Conservation (phyloP, 2,888 invertebrate species). For the Melanargia galathea region DNA sequence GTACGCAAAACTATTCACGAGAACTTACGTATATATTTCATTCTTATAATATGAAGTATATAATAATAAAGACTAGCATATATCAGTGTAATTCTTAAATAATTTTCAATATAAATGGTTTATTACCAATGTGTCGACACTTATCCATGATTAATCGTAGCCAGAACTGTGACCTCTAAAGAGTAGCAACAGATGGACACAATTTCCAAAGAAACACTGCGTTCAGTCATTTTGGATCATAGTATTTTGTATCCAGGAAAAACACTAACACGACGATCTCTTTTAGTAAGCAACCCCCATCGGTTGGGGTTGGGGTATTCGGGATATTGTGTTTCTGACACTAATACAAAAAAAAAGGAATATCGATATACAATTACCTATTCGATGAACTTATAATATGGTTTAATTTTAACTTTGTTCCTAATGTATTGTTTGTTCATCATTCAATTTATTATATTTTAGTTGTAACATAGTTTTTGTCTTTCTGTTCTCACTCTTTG, state of each 20-base stretch:
- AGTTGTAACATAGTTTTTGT: background rate
- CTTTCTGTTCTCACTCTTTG: constrained; percentile 1
- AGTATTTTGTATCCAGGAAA: background rate
- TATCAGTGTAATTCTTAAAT: constrained; percentile 67
- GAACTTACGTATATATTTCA: constrained; percentile 65
- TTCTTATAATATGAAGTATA: constrained; percentile 54
- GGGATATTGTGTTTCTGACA: too few relatives aligned
- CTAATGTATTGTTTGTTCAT: background rate
- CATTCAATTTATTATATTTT: background rate
- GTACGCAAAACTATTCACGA: constrained; percentile 57
- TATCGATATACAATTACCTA: too few relatives aligned
- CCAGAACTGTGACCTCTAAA: background rate
- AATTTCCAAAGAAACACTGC: background rate
- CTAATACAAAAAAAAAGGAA: too few relatives aligned
- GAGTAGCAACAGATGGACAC: background rate
- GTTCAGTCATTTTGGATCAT: background rate
- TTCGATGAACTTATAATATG: too few relatives aligned
- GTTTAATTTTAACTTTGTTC: too few relatives aligned
- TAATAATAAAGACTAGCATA: constrained; percentile 81
- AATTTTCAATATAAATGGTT: constrained; percentile 59
- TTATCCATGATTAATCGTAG: constrained; percentile 38
- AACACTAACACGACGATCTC: background rate
- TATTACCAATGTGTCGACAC: constrained; percentile 45
- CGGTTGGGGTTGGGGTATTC: too few relatives aligned
- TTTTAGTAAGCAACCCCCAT: too few relatives aligned